Conservation (phyloP, 2,797 vertebrate genomes). For the Amniataba percoides region DNA sequence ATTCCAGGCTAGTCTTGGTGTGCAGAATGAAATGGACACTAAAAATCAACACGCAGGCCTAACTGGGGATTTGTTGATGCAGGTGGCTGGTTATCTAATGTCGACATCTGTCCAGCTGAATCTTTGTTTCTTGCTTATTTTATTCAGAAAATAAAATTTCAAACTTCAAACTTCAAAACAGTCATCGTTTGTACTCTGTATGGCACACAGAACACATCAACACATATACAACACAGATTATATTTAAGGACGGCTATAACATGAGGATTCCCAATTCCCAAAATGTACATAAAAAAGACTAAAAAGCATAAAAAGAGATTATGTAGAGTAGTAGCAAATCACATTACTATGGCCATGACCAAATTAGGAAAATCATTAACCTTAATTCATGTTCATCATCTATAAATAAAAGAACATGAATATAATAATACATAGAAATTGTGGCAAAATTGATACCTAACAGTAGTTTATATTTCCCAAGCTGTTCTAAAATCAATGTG, state of each 20-base stretch:
- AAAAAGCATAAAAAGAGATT: too few relatives aligned
- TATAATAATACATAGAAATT: neutral
- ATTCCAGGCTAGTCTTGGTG: too few relatives aligned
- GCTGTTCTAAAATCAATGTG: neutral
- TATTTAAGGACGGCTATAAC: neutral
- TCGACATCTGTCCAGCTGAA: neutral
- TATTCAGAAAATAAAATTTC: neutral
- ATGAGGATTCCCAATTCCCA: neutral
- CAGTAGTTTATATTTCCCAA: neutral
- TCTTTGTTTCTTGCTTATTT: neutral
- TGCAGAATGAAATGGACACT: neutral
- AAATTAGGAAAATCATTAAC: neutral
- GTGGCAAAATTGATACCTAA: neutral
- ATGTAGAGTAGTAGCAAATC: too few relatives aligned
- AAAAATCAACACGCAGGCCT: neutral
- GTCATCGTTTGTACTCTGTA: neutral
- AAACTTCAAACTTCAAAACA: neutral
- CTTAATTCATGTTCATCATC: neutral
- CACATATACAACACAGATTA: neutral
- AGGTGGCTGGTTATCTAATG: neutral
- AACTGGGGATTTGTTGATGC: neutral
- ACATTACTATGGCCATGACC: too few relatives aligned
- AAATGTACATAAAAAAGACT: neutral
- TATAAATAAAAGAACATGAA: neutral
- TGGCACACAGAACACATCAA: neutral